Evolutionary conservation across 2,797 vertebrate species (phyloP), one percentile per base, ranked within the genome.

Genomic region (Ctenopoma multispine): DNA sequence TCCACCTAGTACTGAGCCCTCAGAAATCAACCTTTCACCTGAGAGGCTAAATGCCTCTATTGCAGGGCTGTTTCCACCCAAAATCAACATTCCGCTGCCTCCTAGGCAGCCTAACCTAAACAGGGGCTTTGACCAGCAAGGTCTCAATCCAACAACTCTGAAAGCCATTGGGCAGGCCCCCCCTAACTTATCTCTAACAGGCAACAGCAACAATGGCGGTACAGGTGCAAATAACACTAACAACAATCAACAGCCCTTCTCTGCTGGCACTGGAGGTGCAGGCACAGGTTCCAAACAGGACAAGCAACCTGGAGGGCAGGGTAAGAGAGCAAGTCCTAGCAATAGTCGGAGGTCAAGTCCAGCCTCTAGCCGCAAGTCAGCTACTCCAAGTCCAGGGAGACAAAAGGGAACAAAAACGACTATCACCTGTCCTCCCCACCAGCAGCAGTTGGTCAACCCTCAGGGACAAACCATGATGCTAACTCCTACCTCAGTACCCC

Each of bases 131-230:
- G 98, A 99, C 91, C 98, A 99, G 80, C 98, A 99, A 87, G 98
- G 98, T 85, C 94, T 99, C 77, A 99, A 99, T 85, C 98, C 98
- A 84, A 99, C 98, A 77, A 99, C 98, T 79, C 89, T 99, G 63
- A 99, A 99, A 93, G 98, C 97, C 69, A 99, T 99, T 40, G 98
- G 98, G 20, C 98, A 99, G 90, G 97, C 96, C 48, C 98, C 98
- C 59, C 96, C 96, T 41, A 96, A 89, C 89, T 90, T 99, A 79
- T 89, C 92, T 79, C 81, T 95, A 63, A 72, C 89, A 47, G 91
- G 92, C 60, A 93, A 95, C 85, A 97, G 92, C 87, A 96, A 85
- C 82, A 90, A 88, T 48, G 85, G 90, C 11, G 80, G 65, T 79
- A 36, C 65, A 7, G 81, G 87, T 70, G 91, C 89, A 73, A 93